Base-by-base conservation (phyloP, 2,113 vertebrate genomes). In the Meleagris gallopavo region DNA sequence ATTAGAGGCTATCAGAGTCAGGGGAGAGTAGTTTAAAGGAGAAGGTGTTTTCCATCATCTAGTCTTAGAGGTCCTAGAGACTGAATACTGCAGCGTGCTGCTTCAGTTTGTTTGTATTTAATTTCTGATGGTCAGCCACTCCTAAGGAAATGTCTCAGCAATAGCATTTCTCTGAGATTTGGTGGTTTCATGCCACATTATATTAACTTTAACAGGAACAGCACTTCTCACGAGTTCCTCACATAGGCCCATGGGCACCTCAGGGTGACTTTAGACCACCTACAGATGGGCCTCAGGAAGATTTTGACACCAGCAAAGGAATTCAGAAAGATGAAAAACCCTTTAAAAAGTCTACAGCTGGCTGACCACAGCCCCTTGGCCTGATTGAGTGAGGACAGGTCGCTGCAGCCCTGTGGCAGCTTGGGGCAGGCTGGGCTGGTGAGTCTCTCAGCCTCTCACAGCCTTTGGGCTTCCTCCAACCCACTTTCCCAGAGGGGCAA, bases 301-400 rank as follows among this genome's bases (percentile, higher is more conserved):
- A 60, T 32, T 13, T 18, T 67, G 34, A 34, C 24, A 30, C 8
- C 7, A 2, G 12, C 2, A 9, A 67, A 80, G 50, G 60, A 58
- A 86, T 29, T 74, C 9, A 34, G 21, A 15, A 34, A 72, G 77
- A 67, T 7, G 0, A 15, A 1, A 7, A 57, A 29, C 1, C 0
- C 17, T 75, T 94, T 64, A 65, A 89, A 81, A 86, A 72, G 34
- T 34, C 45, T 66, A 2, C 36, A 70, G 22, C 32, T 83, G 62
- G 21, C 40, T 52, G 61, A 64, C 10, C 1, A 0, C 1, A 0
- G 13, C 6, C 7, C 1, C 0, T 7, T 17, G 2, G 0, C 36
- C 30, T 40, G n/a, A 25, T 22, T 1, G 8, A 57, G n/a, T 66
- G 36, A 19, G 19, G 10, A 46, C 6, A 73, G 36, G 17, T 55